Base-by-base conservation (phyloP, 2,113 vertebrate species). In the Pseudonaja textilis region DNA sequence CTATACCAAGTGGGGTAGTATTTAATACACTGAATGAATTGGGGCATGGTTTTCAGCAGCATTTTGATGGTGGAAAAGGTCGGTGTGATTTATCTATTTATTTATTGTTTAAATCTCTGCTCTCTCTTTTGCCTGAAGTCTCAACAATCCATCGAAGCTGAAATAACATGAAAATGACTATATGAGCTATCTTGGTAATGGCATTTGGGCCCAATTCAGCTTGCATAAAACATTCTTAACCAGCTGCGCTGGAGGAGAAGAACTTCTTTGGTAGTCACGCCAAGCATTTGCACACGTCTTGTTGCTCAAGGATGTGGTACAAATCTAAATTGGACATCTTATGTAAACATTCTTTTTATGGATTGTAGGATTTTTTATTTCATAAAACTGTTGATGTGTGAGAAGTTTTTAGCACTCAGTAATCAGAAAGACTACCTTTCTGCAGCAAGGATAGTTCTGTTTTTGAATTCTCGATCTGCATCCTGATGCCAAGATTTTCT, bases 141-240 rank as follows among this genome's bases (percentile, higher is more conserved):
- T 95, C 94, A 92, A 89, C n/a, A 91, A 25, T 18, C 18, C 45
- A 91, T 2, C 90, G 89, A 96, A 92, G 74, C 56, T 91, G 90
- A 96, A 95, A 45, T 95, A 94, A 95, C 93, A 50, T 92, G 92
- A 94, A 96, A 96, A 94, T 61, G 92, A 89, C 45, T 54, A 50
- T 74, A 74, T 93, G 90, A 93, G 86, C n/a, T 94, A 22, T 74
- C 91, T 95, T 50, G 12, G 89, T 47, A 4, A 12, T 3, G 54
- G 11, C 91, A 93, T 56, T 93, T 91, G 69, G 3, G 34, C 1
- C 86, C 90, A 4, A 91, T 81, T 22, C 56, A 56, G 39, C 34
- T 94, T 23, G 26, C 64, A 0, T 54, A 89, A 69, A 95, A 94
- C 5, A 1, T 47, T 74, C 29, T 2, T 7, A 14, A 69, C 20